Percentiles rank a stretch among this genome's conserved stretches.
Conservation (phyloP, 2,888 invertebrate species). For the Drosophila infuscata region DNA sequence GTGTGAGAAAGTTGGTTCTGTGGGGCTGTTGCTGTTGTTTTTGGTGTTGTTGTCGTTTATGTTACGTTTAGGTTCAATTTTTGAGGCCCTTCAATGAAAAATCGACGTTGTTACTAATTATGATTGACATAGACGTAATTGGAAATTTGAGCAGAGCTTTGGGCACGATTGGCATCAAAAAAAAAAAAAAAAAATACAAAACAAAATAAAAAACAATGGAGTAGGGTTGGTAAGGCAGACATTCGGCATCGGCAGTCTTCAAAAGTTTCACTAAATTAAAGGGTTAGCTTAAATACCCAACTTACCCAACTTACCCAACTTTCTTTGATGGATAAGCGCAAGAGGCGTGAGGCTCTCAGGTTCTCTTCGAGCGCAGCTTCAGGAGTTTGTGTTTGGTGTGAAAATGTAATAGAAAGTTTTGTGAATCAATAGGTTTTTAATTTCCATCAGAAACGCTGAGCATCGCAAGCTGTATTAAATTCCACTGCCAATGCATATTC, state of each 20-base stretch:
- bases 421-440: conserved; percentile 12
- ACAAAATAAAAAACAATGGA: conserved; percentile 11
- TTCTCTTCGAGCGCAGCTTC: conserved; percentile 35
- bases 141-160: conserved; percentile 78
- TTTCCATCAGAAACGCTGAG: background rate
- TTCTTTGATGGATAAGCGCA: conserved; percentile 79
- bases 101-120: conserved; percentile 83
- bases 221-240: conserved; percentile 3
- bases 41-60: conserved; percentile 51
- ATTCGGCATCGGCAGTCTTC: conserved; percentile 63
- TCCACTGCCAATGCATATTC: background rate
- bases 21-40: conserved; percentile 26
- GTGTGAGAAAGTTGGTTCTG: conserved; percentile 74
- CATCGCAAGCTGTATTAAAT: background rate
- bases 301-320: conserved; percentile 54
- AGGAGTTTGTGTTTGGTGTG: conserved; percentile 56
- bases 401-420: conserved; percentile 70
- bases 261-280: conserved; percentile 80
- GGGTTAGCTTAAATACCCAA: conserved; percentile 70
- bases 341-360: conserved; percentile 44
- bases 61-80: conserved; percentile 65
- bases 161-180: conserved; percentile 47
- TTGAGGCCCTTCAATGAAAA: conserved; percentile 78
- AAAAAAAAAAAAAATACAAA: background rate
- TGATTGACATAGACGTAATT: conserved; percentile 83